Base-by-base conservation (phyloP, 1,140 invertebrate species). In the Cydia amplana region DNA sequence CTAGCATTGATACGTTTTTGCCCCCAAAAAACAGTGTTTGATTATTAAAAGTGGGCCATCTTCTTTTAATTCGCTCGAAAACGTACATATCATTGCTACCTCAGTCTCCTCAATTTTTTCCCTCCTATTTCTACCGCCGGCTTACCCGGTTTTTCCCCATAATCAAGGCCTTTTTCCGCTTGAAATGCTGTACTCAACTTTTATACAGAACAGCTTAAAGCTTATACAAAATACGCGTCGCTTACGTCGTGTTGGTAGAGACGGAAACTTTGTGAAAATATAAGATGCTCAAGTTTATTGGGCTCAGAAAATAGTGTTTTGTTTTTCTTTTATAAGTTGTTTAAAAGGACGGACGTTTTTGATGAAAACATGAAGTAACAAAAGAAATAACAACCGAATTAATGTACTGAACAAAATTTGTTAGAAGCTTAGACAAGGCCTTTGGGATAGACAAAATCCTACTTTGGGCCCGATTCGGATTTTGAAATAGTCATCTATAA, bases 121-220 rank as follows among this genome's bases (percentile, higher is more conserved):
- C 36, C 36, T 70, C 32, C 28, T 64, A 25, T 70, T 36, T 70
- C n/a, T 70, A n/a, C 32, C 65, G 36, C 9, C 65, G 32, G 65
- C 65, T 70, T 43, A n/a, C 65, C 65, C 32, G n/a, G 64, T 25
- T 36, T 70, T 40, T 23, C 28, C 18, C 4, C n/a, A 70, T 70
- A 70, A 70, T 70, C 65, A 40, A 70, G 65, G 65, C 32, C 32
- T 70, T 43, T 36, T 70, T 40, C 55, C 20, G 20, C 18, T 70
- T 36, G 65, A 70, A 70, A 70, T 20, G 36, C 28, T 67, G 7
- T 18, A 18, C 49, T 18, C 0, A 18, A 51, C 49, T 51, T n/a
- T 23, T 23, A 20, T 60, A 60, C 4, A 60, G 23, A 60, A 23
- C 16, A 23, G 55, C 55, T 2, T 6, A 23, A 23, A 12, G 10